Evolutionary conservation across 2,888 invertebrate species (phyloP).

Genomic region (Drosophila prostipennis): DNA sequence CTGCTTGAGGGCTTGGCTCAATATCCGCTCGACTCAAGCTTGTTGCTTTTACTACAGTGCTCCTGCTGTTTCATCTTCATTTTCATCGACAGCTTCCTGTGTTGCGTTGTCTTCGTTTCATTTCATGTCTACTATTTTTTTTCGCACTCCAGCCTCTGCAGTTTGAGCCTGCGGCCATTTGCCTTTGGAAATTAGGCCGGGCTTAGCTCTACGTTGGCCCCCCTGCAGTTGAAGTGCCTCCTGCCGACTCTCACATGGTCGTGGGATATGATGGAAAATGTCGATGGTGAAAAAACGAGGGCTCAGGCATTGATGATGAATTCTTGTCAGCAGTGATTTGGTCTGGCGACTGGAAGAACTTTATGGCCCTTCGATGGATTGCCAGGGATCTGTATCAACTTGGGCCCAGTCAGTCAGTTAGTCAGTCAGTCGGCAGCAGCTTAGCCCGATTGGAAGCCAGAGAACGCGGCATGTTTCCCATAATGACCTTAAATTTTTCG

Average conservation of each 20-base stretch:
- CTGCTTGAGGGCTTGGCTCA: constrained; percentile 27
- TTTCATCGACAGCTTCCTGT: constrained; percentile 56
- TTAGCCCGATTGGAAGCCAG: constrained; percentile 31
- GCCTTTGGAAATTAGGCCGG: constrained; percentile 64
- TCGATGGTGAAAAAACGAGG: constrained; percentile 3
- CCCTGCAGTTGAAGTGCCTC: constrained; percentile 50
- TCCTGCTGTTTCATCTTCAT: constrained; percentile 34
- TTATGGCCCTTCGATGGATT: constrained; percentile 41
- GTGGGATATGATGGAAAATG: constrained; percentile 19
- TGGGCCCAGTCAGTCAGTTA: constrained; percentile 4
- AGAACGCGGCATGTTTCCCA: constrained; percentile 2
- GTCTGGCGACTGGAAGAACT: constrained; percentile 14
- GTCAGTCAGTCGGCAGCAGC: constrained; percentile 7
- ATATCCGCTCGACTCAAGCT: constrained; percentile 38
- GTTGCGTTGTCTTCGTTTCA: constrained; percentile 28
- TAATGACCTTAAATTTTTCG: constrained; percentile 43
- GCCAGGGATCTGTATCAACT: constrained; percentile 13
- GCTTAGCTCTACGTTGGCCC: constrained; percentile 52
- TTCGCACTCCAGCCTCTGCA: constrained; percentile 22
- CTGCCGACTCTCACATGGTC: constrained; percentile 31
- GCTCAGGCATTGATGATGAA: constrained; percentile 42
- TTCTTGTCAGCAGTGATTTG: constrained; percentile 35
- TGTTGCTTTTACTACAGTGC: constrained; percentile 29
- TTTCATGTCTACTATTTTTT: constrained; percentile 40
- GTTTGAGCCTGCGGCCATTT: constrained; percentile 34